Base-by-base conservation (phyloP, 2,888 invertebrate species). In the Oligia latruncula region DNA sequence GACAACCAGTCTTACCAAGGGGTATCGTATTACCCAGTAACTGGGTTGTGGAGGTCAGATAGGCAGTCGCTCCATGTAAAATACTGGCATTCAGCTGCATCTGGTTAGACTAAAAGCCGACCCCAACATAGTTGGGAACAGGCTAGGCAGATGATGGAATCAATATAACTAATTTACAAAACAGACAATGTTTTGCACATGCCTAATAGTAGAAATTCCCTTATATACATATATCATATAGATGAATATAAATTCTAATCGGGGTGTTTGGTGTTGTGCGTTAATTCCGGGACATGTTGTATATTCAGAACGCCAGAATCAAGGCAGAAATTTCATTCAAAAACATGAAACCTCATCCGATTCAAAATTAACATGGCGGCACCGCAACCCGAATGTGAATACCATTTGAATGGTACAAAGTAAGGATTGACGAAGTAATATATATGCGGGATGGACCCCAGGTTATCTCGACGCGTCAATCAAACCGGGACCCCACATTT, bases 361-460 rank as follows among this genome's bases (percentile, higher is more conserved):
- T 72, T 46, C 55, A 79, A 76, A 76, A 71, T 82, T 65, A 71
- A 74, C 68, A 68, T 20, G 15, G 58, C 11, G 52, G 29, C 67
- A 72, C 68, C 79, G 62, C 55, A 77, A 82, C 82, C 74, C 80
- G 71, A 89, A 83, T 83, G 71, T 76, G 84, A 87, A 89, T 87
- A 83, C 81, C 85, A 88, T 88, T 86, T 81, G 86, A 76, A 80
- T 75, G 6, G 15, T 67, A 84, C 81, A 84, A 84, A 87, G 81
- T 78, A 73, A 77, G 81, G 87, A 84, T 81, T 82, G 82, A 85
- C 81, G 82, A 90, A 83, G 90, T 92, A 91, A 92, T 93, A 91
- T 93, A 92, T 92, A 92, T 90, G 88, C 88, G 84, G 88, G 84
- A 73, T 85, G 71, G 85, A 64, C 74, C 85, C 86, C 86, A 87